Percentiles rank a stretch among this genome's conserved stretches.
Evolutionary conservation across 2,888 invertebrate genomes (phyloP).

Genomic region (Sarcophaga variegata): DNA sequence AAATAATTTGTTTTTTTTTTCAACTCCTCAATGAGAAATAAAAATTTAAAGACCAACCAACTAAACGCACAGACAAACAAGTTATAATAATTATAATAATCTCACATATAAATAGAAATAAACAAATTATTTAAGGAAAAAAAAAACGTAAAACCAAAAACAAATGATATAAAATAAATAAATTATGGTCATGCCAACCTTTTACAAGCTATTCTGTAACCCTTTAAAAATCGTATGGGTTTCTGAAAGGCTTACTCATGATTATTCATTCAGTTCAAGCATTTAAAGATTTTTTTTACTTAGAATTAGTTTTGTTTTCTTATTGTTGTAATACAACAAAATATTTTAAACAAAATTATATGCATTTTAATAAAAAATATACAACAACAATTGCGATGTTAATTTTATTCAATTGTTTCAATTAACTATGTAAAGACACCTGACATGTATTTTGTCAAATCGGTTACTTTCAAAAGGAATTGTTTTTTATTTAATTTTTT

Average conservation of each 20-base stretch:
- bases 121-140: too few relatives aligned
- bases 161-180: too few relatives aligned
- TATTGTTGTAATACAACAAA: constrained; percentile 25
- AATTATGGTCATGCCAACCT: too few relatives aligned
- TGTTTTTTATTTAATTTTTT: neutral
- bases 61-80: neutral
- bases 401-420: constrained; percentile 7
- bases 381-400: neutral
- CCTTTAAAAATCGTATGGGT: too few relatives aligned
- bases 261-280: constrained; percentile 57
- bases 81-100: neutral
- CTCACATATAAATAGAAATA: neutral
- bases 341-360: constrained; percentile 29
- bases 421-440: constrained; percentile 51
- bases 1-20: neutral
- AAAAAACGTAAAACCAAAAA: too few relatives aligned
- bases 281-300: constrained; percentile 38
- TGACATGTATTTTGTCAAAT: constrained; percentile 61
- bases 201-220: too few relatives aligned
- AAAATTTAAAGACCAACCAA: neutral
- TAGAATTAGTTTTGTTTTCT: neutral
- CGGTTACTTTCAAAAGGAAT: constrained; percentile 57
- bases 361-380: constrained; percentile 12
- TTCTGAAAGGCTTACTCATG: neutral
- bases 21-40: neutral